Evolutionary conservation across 37 sponge, comb jelly and placozoan species (phyloP).

Genomic region (Amphimedon queenslandica): DNA sequence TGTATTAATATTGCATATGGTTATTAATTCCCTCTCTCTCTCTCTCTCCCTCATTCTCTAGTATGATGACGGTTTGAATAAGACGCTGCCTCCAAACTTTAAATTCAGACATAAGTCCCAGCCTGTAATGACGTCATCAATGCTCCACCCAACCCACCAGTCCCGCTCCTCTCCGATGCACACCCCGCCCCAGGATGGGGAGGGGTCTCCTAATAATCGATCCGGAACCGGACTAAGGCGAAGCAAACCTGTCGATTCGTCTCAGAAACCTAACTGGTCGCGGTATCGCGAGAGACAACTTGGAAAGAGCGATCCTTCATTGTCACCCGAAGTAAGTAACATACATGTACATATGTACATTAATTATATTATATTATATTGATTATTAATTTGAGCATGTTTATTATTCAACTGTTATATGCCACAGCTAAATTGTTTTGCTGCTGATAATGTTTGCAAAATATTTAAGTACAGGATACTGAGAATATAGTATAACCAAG

Average conservation of each 20-base stretch:
- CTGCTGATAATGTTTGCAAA: no score
- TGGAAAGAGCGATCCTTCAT: conserved; percentile 38
- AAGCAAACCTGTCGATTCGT: conserved; percentile 42
- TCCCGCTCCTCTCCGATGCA: not conserved
- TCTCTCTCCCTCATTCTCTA: conserved; percentile 25
- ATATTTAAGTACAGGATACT: no score
- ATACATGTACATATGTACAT: conserved; percentile 5
- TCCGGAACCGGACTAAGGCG: conserved; percentile 26
- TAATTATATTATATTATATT: not conserved
- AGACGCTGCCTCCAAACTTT: conserved; percentile 69
- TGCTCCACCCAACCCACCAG: conserved; percentile 14
- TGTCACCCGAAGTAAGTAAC: conserved; percentile 7
- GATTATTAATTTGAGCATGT: not conserved
- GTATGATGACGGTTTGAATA: conserved; percentile 63
- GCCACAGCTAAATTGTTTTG: no score
- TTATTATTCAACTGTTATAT: no score
- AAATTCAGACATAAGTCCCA: conserved; percentile 2
- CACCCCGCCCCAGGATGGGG: not conserved
- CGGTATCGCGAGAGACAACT: conserved; percentile 18
- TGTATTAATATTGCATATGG: conserved; percentile 3
- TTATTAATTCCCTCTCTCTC: conserved; percentile 25
- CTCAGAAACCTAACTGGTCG: conserved; percentile 18
- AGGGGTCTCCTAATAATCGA: not conserved
- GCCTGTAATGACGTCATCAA: not conserved
- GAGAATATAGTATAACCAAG: no score